phyloP scores from a whole-genome alignment of 2,797 vertebrate species.

The Microcaecilia unicolor region DNA sequence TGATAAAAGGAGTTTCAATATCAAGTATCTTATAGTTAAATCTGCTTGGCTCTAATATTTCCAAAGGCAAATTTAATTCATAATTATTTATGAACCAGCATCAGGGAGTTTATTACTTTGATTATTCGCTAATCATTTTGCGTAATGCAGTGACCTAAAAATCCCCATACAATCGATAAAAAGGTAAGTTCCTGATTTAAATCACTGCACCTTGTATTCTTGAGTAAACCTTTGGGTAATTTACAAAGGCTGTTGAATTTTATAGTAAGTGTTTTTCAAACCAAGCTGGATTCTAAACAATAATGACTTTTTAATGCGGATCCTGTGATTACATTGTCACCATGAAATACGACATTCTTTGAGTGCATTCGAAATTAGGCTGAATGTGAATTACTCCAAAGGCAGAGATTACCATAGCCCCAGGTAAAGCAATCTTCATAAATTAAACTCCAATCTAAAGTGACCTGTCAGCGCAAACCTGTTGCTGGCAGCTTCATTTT shows the following conservation, averaged over 20 bases:
- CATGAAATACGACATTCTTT: conserved; percentile 85
- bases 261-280: conserved; percentile 92
- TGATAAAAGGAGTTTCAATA: neutral
- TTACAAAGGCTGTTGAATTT: conserved; percentile 86
- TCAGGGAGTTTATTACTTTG: conserved; percentile 57
- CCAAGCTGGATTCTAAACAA: conserved; percentile 95
- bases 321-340: conserved; percentile 99
- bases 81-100: conserved; percentile 59
- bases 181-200: conserved; percentile 71
- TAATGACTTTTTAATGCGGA: conserved; percentile 99
- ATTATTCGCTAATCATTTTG: conserved; percentile 75
- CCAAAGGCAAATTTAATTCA: conserved; percentile 33
- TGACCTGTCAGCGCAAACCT: conserved; percentile 67
- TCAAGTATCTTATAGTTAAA: neutral
- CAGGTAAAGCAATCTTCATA: conserved; percentile 96
- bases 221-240: conserved; percentile 87
- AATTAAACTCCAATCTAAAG: conserved; percentile 96
- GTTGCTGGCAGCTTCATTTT: conserved; percentile 54
- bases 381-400: conserved; percentile 79
- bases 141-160: conserved; percentile 50
- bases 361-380: conserved; percentile 81
- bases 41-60: conserved; percentile 9
- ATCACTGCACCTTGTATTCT: conserved; percentile 77
- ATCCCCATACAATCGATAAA: conserved; percentile 72
- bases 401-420: conserved; percentile 70